Percentiles rank a stretch among this genome's conserved stretches.
These are phyloP conservation scores for Staurois parvus DNA, from an alignment of 2,797 vertebrate genomes.

Conservation along the genomic window DNA sequence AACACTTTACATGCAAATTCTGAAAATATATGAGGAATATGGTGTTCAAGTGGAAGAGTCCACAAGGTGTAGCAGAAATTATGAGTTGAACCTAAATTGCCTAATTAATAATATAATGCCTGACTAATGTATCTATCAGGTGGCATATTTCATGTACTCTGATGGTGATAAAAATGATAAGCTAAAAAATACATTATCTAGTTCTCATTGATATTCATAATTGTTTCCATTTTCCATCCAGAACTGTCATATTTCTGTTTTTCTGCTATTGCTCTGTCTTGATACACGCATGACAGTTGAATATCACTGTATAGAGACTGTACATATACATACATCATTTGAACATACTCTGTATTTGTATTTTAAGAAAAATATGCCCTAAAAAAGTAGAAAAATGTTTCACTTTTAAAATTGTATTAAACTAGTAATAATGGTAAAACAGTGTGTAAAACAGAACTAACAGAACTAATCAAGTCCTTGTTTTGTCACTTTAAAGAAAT, in stretches of 20 bases:
- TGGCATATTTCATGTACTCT: slow-evolving; percentile 35
- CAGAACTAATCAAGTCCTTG: no score
- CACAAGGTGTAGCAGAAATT: slow-evolving; percentile 50
- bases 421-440: not conserved
- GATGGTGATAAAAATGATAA: slow-evolving; percentile 55
- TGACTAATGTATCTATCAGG: slow-evolving; percentile 51
- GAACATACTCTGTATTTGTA: not conserved
- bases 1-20: slow-evolving; percentile 58
- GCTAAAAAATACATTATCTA: slow-evolving; percentile 55
- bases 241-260: slow-evolving; percentile 50
- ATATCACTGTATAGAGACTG: slow-evolving; percentile 17
- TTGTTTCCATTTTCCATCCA: slow-evolving; percentile 40
- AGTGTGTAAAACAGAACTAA: no score
- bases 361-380: not conserved
- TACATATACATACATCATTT: not conserved
- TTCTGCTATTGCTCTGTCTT: slow-evolving; percentile 41
- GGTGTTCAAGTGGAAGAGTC: slow-evolving; percentile 44
- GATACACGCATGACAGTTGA: slow-evolving; percentile 27
- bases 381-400: not conserved
- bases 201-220: slow-evolving; percentile 60
- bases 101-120: slow-evolving; percentile 60
- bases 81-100: slow-evolving; percentile 56
- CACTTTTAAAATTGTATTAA: not conserved
- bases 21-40: slow-evolving; percentile 45
- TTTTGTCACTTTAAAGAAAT: no score